phyloP scores from a whole-genome alignment of 1,140 invertebrate species.

The Cylas formicarius region DNA sequence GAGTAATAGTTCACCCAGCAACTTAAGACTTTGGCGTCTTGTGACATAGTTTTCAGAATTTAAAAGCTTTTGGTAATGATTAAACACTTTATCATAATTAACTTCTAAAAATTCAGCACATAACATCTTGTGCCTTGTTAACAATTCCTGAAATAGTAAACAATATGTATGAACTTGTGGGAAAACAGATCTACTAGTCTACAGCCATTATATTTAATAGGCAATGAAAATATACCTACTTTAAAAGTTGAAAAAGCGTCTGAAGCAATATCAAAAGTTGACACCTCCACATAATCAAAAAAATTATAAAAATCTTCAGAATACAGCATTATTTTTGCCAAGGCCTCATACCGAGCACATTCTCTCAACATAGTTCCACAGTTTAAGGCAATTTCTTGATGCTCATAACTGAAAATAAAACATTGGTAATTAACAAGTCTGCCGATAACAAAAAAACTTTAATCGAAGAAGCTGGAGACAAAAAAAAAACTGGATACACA shows the following conservation, averaged over 20 bases:
- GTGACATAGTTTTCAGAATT: slow-evolving; percentile 99
- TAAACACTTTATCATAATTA: slow-evolving; percentile 98
- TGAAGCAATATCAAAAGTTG: slow-evolving; percentile 99
- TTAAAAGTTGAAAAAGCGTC: slow-evolving; percentile 99
- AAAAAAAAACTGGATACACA: too few species aligned
- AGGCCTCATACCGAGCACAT: slow-evolving; percentile 93
- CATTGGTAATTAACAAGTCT: slow-evolving; percentile 7
- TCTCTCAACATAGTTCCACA: slow-evolving; percentile 99
- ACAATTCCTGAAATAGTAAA: slow-evolving; percentile 70
- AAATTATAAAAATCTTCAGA: slow-evolving; percentile 99
- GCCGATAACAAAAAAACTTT: too few species aligned
- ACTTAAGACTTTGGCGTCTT: slow-evolving; percentile 92
- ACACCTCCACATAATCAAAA: slow-evolving; percentile 99
- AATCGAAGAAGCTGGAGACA: too few species aligned
- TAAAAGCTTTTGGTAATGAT: slow-evolving; percentile 91
- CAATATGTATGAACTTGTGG: not conserved
- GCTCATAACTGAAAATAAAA: slow-evolving; percentile 76
- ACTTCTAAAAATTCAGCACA: slow-evolving; percentile 97
- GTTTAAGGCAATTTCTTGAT: slow-evolving; percentile 97
- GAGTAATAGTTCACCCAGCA: slow-evolving; percentile 92
- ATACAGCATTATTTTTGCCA: slow-evolving; percentile 97
- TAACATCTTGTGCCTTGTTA: slow-evolving; percentile 96
- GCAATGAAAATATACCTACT: slow-evolving; percentile 48
- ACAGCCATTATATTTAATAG: slow-evolving; percentile 1
- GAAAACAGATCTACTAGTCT: not conserved